Percentiles rank a stretch among this genome's conserved stretches.
Evolutionary conservation across 2,113 vertebrate species (phyloP).

Genomic region (Brachypodius melanocephalos): DNA sequence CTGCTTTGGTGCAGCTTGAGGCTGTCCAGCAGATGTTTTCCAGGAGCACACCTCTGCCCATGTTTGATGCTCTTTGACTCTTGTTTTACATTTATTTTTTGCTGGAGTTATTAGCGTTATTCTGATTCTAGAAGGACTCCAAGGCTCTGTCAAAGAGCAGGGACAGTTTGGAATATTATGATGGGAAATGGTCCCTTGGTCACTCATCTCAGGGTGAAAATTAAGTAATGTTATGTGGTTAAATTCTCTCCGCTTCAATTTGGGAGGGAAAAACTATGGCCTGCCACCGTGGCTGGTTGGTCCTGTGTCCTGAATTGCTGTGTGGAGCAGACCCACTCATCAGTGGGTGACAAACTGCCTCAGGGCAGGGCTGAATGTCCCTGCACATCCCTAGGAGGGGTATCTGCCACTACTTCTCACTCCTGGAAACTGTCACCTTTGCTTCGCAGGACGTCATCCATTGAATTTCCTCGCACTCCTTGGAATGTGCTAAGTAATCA

Average conservation of each 20-base stretch:
- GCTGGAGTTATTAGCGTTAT: accelerated
- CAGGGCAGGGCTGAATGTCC: background rate
- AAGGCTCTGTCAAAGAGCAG: background rate
- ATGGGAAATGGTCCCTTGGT: background rate
- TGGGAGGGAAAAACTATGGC: background rate
- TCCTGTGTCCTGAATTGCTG: background rate
- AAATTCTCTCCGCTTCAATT: background rate
- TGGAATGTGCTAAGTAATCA: constrained; percentile 54
- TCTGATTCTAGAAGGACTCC: background rate
- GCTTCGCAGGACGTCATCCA: background rate
- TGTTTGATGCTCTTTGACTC: background rate
- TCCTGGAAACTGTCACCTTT: background rate
- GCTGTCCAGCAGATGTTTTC: background rate
- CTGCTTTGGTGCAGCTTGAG: background rate
- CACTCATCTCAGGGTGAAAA: background rate
- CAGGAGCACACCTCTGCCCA: background rate
- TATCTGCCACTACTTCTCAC: background rate
- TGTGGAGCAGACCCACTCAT: accelerated
- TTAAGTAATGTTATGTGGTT: background rate
- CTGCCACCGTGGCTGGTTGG: background rate
- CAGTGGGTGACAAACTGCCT: background rate
- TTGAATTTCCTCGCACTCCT: background rate
- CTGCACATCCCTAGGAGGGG: background rate
- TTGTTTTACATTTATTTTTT: background rate
- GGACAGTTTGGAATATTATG: background rate